Conservation (phyloP, 2,888 invertebrate genomes). For the Reticulitermes lucifugus region DNA sequence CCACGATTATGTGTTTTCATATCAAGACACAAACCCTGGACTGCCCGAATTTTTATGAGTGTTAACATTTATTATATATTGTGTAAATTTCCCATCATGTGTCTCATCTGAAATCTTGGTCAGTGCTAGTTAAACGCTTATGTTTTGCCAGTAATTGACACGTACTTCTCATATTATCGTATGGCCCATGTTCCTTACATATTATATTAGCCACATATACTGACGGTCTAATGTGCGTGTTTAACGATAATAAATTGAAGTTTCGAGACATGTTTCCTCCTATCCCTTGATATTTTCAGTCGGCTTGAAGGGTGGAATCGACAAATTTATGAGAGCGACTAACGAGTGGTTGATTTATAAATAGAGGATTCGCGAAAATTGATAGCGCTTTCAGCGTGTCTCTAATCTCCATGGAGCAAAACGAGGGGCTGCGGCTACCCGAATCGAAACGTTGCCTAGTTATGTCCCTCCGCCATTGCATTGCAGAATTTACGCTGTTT, state of each 20-base stretch:
- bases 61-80: too few relatives aligned
- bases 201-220: background rate
- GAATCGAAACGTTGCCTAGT: background rate
- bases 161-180: background rate
- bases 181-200: background rate
- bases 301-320: background rate
- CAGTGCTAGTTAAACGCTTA: background rate
- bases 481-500: constrained; percentile 4
- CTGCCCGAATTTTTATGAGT: too few relatives aligned
- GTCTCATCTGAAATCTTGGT: too few relatives aligned
- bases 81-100: too few relatives aligned
- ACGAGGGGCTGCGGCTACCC: background rate
- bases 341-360: constrained; percentile 35
- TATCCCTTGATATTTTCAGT: constrained; percentile 19
- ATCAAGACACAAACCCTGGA: too few relatives aligned
- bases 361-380: constrained; percentile 33
- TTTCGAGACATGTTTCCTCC: constrained; percentile 1
- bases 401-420: constrained; percentile 25
- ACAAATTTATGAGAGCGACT: constrained; percentile 36
- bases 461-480: background rate
- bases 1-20: too few relatives aligned
- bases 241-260: constrained; percentile 27
- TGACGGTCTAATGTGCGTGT: background rate
- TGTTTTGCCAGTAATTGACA: background rate
- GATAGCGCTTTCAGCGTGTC: constrained; percentile 37